Evolutionary conservation across 2,888 invertebrate species (phyloP).

Genomic region (Callinectes sapidus): DNA sequence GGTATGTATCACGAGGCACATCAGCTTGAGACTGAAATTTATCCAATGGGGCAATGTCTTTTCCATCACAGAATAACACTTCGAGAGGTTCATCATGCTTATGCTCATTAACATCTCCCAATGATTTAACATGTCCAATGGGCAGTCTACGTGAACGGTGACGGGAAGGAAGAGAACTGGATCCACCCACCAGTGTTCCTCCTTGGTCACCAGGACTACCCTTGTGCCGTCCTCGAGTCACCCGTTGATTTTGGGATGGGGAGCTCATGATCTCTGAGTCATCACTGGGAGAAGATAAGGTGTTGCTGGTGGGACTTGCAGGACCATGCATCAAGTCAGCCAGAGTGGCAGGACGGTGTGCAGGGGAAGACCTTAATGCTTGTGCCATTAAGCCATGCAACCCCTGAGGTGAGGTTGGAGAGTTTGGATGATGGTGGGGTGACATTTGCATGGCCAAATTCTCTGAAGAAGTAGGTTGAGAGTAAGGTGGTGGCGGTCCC

Average conservation of each 20-base stretch:
- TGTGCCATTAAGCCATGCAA: constrained; percentile 54
- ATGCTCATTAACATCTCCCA: constrained; percentile 71
- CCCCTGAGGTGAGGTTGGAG: constrained; percentile 56
- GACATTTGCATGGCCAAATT: constrained; percentile 67
- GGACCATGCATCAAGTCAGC: constrained; percentile 69
- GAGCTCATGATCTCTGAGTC: constrained; percentile 61
- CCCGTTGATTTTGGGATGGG: constrained; percentile 52
- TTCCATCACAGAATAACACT: constrained; percentile 72
- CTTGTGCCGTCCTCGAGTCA: constrained; percentile 56
- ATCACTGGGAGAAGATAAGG: constrained; percentile 65
- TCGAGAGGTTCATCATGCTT: constrained; percentile 70
- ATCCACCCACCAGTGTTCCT: constrained; percentile 55
- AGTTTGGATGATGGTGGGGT: constrained; percentile 61
- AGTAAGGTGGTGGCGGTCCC: constrained; percentile 92
- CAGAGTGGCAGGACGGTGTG: constrained; percentile 67
- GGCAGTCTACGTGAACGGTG: constrained; percentile 66
- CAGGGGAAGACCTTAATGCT: constrained; percentile 56
- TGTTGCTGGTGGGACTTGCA: constrained; percentile 54
- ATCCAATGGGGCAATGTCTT: constrained; percentile 66
- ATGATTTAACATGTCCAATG: constrained; percentile 71
- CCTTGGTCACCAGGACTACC: constrained; percentile 46
- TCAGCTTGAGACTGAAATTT: constrained; percentile 68
- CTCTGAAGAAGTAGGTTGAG: constrained; percentile 74
- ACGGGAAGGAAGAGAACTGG: constrained; percentile 68
- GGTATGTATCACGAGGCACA: constrained; percentile 49